These are phyloP conservation scores for Lasioglossum marginatum DNA, from an alignment of 2,888 invertebrate species.

Conservation along the genomic window DNA sequence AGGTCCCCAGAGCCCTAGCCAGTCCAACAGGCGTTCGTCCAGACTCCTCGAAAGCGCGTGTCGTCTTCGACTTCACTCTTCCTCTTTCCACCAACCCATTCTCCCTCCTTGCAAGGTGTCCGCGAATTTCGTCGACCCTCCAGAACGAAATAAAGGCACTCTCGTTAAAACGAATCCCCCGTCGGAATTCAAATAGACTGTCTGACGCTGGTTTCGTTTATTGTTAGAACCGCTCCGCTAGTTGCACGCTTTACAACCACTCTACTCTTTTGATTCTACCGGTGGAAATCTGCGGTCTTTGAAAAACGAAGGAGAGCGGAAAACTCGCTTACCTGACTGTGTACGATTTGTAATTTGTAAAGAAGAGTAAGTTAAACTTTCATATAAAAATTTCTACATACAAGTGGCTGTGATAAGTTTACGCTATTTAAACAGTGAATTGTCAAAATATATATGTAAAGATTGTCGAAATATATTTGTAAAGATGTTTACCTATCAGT, in stretches of 20 bases:
- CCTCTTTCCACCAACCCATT: background rate
- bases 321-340: background rate
- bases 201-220: constrained; percentile 1
- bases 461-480: too few relatives aligned
- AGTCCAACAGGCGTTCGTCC: constrained; percentile 51
- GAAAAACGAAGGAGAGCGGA: background rate
- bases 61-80: constrained; percentile 48
- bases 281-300: background rate
- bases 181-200: constrained; percentile 45
- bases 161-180: constrained; percentile 52
- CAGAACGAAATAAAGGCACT: constrained; percentile 52
- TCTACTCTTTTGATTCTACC: background rate
- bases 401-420: too few relatives aligned
- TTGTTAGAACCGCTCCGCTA: constrained; percentile 6
- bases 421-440: background rate
- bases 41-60: constrained; percentile 49
- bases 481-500: too few relatives aligned
- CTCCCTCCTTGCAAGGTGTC: constrained; percentile 32
- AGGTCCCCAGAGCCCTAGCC: constrained; percentile 27
- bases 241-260: constrained; percentile 2
- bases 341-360: background rate
- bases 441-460: background rate
- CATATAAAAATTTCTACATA: too few relatives aligned
- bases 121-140: constrained; percentile 54
- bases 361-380: too few relatives aligned